Conservation (phyloP, 2,797 vertebrate genomes). For the Tolypeutes matacus region DNA sequence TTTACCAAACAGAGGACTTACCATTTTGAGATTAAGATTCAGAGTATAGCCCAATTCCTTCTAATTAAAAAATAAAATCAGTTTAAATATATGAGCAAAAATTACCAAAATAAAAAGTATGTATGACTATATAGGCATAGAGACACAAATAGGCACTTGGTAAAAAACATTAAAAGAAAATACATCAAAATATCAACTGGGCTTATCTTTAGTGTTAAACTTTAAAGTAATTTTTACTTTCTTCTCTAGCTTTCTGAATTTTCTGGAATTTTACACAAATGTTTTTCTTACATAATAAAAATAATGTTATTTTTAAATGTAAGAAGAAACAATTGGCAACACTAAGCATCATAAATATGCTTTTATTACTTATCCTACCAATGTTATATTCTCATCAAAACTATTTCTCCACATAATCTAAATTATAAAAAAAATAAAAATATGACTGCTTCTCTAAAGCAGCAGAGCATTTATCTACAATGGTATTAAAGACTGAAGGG, state of each 20-base stretch:
- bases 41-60: neutral
- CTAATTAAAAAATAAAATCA: conserved; percentile 50
- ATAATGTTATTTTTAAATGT: neutral
- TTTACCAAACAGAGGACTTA: conserved; percentile 24
- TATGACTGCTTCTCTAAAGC: neutral
- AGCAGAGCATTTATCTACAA: neutral
- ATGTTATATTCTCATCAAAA: conserved; percentile 48
- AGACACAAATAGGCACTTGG: neutral
- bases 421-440: conserved; percentile 17
- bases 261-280: conserved; percentile 39
- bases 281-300: neutral
- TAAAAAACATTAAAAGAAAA: conserved; percentile 16
- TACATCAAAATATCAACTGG: conserved; percentile 31
- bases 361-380: neutral
- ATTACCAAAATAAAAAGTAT: conserved; percentile 22
- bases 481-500: neutral
- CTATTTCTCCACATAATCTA: neutral
- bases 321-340: neutral
- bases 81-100: conserved; percentile 35
- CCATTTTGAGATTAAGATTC: conserved; percentile 37
- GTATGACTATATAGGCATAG: neutral
- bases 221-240: conserved; percentile 52
- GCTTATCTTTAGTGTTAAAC: neutral
- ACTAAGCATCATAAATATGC: neutral
- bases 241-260: conserved; percentile 1